phyloP scores from a whole-genome alignment of 2,113 vertebrate genomes.

The Calonectris borealis region DNA sequence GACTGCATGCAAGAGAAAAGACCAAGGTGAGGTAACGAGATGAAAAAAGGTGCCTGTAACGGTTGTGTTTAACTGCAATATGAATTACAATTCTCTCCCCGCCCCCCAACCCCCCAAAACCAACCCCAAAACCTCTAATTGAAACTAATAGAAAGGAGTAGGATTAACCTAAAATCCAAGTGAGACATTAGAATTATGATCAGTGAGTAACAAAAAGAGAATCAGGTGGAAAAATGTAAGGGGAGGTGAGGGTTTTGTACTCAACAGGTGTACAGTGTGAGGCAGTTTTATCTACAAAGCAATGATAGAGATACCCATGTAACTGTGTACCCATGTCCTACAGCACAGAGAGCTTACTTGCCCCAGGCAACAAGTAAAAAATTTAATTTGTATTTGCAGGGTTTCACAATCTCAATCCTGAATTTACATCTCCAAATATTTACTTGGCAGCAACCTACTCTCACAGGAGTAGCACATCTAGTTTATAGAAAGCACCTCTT shows the following conservation, averaged over 20 bases:
- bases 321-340: background rate
- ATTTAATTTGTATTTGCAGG: background rate
- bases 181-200: background rate
- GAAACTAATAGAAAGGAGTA: background rate
- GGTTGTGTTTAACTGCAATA: background rate
- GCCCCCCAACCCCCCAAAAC: rapidly evolving
- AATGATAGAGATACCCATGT: background rate
- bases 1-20: background rate
- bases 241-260: background rate
- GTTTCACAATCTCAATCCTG: background rate
- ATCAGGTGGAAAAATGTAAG: background rate
- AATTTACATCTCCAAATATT: background rate
- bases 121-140: background rate
- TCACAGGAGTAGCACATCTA: background rate
- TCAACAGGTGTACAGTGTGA: background rate
- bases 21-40: background rate
- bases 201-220: background rate
- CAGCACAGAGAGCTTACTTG: background rate
- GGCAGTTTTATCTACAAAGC: background rate
- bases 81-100: background rate
- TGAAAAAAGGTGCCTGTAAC: background rate
- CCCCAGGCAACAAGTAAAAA: background rate
- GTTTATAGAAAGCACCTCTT: background rate
- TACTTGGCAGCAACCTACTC: background rate
- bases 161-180: background rate